Base-by-base conservation (phyloP, 2,113 vertebrate genomes). In the Petrocephalus zakoni region DNA sequence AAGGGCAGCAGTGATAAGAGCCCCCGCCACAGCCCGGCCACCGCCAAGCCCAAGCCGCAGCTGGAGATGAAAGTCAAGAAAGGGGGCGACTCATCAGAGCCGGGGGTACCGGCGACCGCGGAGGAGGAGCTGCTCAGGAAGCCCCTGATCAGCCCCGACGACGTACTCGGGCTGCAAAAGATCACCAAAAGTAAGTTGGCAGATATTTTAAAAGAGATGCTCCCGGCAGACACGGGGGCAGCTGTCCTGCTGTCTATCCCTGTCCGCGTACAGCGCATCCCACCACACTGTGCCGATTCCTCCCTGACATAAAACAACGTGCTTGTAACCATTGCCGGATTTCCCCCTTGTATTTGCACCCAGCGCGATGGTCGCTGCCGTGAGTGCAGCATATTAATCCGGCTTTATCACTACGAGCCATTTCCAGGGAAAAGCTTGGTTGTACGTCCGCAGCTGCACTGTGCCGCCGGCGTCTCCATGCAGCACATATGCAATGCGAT, bases 111-210 rank as follows among this genome's bases (percentile, higher is more conserved):
- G 91, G 93, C 91, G 89, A 96, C 95, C 93, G 96, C 92, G 86
- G 96, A 96, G 91, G 95, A 93, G 90, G 97, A 96, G 90, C 93
- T 96, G 95, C 95, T 94, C 58, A 92, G 89, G 46, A 95, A 94
- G 93, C 89, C 93, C n/a, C 92, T 90, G 37, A 94, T 97, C 92
- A 96, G 94, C 87, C 98, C 98, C 37, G 97, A 97, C 93, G 97
- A 98, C 87, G 97, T 98, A 81, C 94, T 99, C 93, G 97, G 96
- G 58, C 94, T 99, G 90, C 97, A 98, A 96, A 97, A 97, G 95
- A 97, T 99, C 96, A 99, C 98, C 0, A 94, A 96, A 93, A 97
- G 98, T 99, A 95, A 96, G 98, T 96, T 90, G 53, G n/a, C 61
- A 29, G n/a, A 64, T 64, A 68, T 29, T 68, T 13, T 68, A 68